phyloP scores from a whole-genome alignment of 2,888 invertebrate genomes.

The Ctena decussata region DNA sequence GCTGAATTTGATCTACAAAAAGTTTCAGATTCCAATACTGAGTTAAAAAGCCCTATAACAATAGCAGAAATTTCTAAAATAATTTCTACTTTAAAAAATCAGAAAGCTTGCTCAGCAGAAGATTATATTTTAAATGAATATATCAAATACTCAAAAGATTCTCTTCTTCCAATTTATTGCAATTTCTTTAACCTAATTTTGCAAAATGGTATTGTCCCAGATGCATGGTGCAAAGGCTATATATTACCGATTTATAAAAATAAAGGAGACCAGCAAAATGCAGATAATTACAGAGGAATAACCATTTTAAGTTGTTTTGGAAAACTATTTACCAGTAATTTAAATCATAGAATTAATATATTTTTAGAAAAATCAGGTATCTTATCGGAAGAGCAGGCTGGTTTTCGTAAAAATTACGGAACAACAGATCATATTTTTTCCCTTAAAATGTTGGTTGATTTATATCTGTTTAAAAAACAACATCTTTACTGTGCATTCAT shows the following conservation, averaged over 20 bases:
- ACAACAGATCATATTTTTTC: not conserved
- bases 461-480: not conserved
- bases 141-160: not conserved
- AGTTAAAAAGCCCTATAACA: not conserved
- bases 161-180: not conserved
- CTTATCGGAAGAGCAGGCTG: not conserved
- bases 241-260: conserved; percentile 5
- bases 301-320: not conserved
- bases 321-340: not conserved
- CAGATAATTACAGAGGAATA: not conserved
- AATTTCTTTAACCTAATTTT: not conserved
- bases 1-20: not conserved
- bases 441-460: not conserved
- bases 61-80: not conserved
- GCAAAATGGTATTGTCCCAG: not conserved
- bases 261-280: not conserved
- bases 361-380: not conserved
- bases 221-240: not conserved
- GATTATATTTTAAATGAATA: conserved; percentile 4
- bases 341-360: not conserved
- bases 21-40: not conserved
- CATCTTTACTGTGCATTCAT: not conserved
- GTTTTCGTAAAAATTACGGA: not conserved
- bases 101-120: not conserved
- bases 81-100: not conserved